Evolutionary conservation across 2,888 invertebrate species (phyloP), one percentile per base, ranked within the genome.

Genomic region (Lithosia quadra): DNA sequence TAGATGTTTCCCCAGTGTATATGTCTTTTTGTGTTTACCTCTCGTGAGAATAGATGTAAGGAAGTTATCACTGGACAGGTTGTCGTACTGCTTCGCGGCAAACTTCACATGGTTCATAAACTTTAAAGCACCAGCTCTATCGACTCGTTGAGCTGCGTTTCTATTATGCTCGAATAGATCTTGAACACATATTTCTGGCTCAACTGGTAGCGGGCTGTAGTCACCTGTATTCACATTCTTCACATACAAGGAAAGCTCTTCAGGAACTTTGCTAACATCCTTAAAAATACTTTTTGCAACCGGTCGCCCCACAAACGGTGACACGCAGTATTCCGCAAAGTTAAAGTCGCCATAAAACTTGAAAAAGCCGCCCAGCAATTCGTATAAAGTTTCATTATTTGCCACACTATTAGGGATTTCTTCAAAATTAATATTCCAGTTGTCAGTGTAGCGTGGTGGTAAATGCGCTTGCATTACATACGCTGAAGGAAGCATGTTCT

Each of bases 281-380:
- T 43, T 13, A 13, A 72, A 64, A 4, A 61, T 18, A 15, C 15
- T 69, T 22, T 39, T 72, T 2, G 49, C 43, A 21, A 67, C 9
- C 2, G 64, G 33, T 9, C 33, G 49, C 1, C 68, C 72, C 1
- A 53, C 18, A 21, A 53, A 39, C 18, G 61, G 57, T 2, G 68
- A 66, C 3, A 69, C 21, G 21, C 59, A 28, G n/a, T 69, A 28
- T n/a, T 72, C 49, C 1, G 18, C 33, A 8, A 67, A 69, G 33
- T 72, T 62, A 21, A 88, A 88, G 9, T 71, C 70, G 2, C 66
- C 74, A 67, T 88, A 88, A 71, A 76, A 90, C 24, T 77, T 72
- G 58, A 88, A 88, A 69, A 89, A 89, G 5, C 83, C 86, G 2
- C 85, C 84, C 2, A 87, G 36, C n/a, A 88, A 74, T n/a, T 81